Percentiles rank a stretch among this genome's conserved stretches.
These are phyloP conservation scores for Loripinus fragilis DNA, from an alignment of 2,888 invertebrate genomes.

Conservation along the genomic window DNA sequence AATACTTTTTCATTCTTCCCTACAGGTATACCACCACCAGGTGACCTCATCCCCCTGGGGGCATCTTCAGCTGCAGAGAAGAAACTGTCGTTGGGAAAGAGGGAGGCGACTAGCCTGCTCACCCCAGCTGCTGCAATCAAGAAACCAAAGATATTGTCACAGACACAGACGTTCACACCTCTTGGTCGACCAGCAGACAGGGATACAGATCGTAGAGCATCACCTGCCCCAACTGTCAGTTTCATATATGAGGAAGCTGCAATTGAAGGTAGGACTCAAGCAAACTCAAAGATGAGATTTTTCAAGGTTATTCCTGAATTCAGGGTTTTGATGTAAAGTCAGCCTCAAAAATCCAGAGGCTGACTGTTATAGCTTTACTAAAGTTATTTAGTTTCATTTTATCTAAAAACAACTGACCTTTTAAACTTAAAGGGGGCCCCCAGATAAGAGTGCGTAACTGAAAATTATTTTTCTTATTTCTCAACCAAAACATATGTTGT, in stretches of 20 bases:
- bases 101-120: constrained; percentile 85
- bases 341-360: too few relatives aligned
- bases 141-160: constrained; percentile 80
- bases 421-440: too few relatives aligned
- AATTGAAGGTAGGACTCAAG: constrained; percentile 85
- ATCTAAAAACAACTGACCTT: too few relatives aligned
- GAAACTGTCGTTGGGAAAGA: constrained; percentile 84
- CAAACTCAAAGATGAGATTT: too few relatives aligned
- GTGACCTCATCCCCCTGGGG: constrained; percentile 81
- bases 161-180: constrained; percentile 76
- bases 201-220: constrained; percentile 69
- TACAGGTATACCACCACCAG: constrained; percentile 74
- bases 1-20: background rate
- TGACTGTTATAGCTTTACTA: background rate
- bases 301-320: too few relatives aligned
- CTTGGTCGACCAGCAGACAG: constrained; percentile 75
- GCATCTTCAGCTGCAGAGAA: constrained; percentile 41
- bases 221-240: constrained; percentile 71
- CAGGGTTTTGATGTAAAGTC: too few relatives aligned
- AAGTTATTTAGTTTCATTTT: background rate
- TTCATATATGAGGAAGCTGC: constrained; percentile 85
- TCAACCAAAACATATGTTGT: too few relatives aligned
- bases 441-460: too few relatives aligned
- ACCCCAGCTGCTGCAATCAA: constrained; percentile 76
- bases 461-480: too few relatives aligned